Percentiles rank a stretch among this genome's conserved stretches.
These are phyloP conservation scores for Pomacea canaliculata DNA, from an alignment of 2,888 invertebrate genomes.

Conservation along the genomic window DNA sequence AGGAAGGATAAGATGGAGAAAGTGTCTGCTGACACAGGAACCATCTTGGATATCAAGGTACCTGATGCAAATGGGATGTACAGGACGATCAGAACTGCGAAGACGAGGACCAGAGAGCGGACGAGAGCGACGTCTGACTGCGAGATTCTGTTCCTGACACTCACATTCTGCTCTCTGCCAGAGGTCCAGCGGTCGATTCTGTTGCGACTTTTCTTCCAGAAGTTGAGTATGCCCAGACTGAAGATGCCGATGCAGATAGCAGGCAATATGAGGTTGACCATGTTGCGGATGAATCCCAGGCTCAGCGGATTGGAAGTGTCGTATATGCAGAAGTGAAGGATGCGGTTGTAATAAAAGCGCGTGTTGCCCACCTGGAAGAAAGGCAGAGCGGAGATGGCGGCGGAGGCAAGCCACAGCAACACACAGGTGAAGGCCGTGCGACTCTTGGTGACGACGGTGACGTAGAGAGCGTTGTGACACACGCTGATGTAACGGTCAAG, in stretches of 20 bases:
- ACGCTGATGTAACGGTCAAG: conserved; percentile 27
- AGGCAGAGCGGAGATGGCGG: conserved; percentile 9
- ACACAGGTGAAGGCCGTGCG: conserved; percentile 7
- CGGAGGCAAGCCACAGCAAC: conserved; percentile 17
- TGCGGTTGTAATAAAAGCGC: conserved; percentile 4
- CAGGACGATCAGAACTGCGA: conserved; percentile 16
- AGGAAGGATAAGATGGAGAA: conserved; percentile 11
- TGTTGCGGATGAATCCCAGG: conserved; percentile 9
- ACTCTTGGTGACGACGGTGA: conserved; percentile 8
- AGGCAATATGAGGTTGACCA: conserved; percentile 13
- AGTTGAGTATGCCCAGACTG: conserved; percentile 22
- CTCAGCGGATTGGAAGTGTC: conserved; percentile 8
- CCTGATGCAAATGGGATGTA: conserved; percentile 19
- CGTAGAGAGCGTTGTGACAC: conserved; percentile 18
- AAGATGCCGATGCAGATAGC: conserved; percentile 21
- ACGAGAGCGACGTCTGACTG: conserved; percentile 16
- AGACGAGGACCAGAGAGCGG: conserved; percentile 23
- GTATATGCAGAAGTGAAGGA: conserved; percentile 20
- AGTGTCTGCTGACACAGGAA: conserved; percentile 13
- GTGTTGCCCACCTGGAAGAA: conserved; percentile 17
- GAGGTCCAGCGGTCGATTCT: conserved; percentile 6
- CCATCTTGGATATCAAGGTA: conserved; percentile 1
- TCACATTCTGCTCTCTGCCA: neutral
- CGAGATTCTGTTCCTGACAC: neutral
- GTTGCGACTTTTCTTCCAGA: conserved; percentile 11